Evolutionary conservation across 2,888 invertebrate species (phyloP).

Genomic region (Synergus japonicus): DNA sequence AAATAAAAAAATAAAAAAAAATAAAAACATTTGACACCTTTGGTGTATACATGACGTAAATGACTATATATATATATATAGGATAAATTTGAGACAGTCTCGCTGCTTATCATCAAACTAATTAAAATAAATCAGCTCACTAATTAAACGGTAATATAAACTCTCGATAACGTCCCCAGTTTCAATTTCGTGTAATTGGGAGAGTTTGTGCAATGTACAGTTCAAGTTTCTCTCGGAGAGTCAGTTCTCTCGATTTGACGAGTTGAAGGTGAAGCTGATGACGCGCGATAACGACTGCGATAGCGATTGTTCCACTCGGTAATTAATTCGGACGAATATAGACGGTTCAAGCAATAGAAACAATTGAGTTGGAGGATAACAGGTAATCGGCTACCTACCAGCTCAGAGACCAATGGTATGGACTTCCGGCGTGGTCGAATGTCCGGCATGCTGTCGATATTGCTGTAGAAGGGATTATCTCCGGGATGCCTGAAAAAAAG

Average conservation of each 20-base stretch:
- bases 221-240: slow-evolving; percentile 17
- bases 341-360: slow-evolving; percentile 67
- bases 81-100: neutral
- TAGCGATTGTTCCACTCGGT: slow-evolving; percentile 56
- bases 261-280: slow-evolving; percentile 50
- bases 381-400: slow-evolving; percentile 87
- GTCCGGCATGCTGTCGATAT: slow-evolving; percentile 99
- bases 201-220: neutral
- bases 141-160: slow-evolving; percentile 46
- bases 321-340: slow-evolving; percentile 64
- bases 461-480: slow-evolving; percentile 99
- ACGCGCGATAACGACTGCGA: slow-evolving; percentile 56
- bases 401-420: slow-evolving; percentile 98
- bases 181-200: slow-evolving; percentile 21
- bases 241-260: slow-evolving; percentile 48
- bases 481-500: slow-evolving; percentile 87
- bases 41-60: neutral
- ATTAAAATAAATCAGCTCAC: slow-evolving; percentile 51
- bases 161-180: neutral
- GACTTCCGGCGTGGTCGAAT: slow-evolving; percentile 98
- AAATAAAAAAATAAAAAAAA: neutral
- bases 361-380: slow-evolving; percentile 68
- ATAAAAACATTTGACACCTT: neutral
- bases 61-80: neutral
- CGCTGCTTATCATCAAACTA: slow-evolving; percentile 42